Base-by-base conservation (phyloP, 2,888 invertebrate genomes). In the Pseudoips prasinana region DNA sequence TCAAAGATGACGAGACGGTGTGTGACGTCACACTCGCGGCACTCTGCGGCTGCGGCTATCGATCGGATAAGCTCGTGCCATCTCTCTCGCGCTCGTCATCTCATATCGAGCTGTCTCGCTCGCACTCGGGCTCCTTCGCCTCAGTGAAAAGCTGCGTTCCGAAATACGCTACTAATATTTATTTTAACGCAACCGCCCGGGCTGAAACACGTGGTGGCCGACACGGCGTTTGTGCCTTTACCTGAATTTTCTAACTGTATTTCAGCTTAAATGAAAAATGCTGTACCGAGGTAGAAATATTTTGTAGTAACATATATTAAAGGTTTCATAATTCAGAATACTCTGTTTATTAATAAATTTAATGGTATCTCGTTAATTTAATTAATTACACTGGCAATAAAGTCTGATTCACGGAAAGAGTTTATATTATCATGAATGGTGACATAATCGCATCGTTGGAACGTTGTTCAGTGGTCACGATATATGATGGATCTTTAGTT, bases 31-130 rank as follows among this genome's bases (percentile, higher is more conserved):
- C 80, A 64, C 72, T 72, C 74, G 75, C 81, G 71, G 73, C 76
- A 78, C 80, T 88, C 86, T 87, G 88, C 88, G 87, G 85, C 88
- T 88, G 88, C 87, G 88, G 86, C 85, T 88, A 88, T 88, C 85
- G 88, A 88, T 86, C 87, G 79, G 76, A 71, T 71, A 67, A 71
- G 72, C 61, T 81, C 64, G 70, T 69, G 64, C 63, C 68, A 66
- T 82, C 80, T 72, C 74, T 63, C 73, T 81, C 81, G 57, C 68
- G 44, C 80, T 57, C 58, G 56, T 50, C 57, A 58, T 57, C 64
- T 62, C 60, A 64, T 62, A 64, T 66, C 49, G 51, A 43, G 58
- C 61, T 55, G 63, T 78, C 80, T 56, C 72, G 53, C 56, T 86
- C 73, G 47, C 73, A 66, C 80, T 58, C 46, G 60, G 54, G 68